Base-by-base conservation (phyloP, 2,888 invertebrate genomes). In the Eupithecia subfuscata region DNA sequence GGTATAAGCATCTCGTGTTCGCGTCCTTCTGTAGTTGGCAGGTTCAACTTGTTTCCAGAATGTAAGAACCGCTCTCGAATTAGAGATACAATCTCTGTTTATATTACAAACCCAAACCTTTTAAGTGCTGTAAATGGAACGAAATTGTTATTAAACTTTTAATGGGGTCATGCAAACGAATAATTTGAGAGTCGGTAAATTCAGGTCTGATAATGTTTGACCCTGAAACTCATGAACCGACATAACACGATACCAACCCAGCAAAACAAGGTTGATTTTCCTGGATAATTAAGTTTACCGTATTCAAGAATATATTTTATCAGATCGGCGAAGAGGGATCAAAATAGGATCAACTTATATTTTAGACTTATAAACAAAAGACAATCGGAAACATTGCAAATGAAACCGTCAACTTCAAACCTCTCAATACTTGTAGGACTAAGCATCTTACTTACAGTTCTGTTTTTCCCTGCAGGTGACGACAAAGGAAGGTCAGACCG, bases 401-500 rank as follows among this genome's bases (percentile, higher is more conserved):
- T 48, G 9, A 56, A 56, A 52, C 52, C 11, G 0, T 11, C 52
- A 56, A 48, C 7, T 48, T 48, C 48, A 9, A n/a, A n/a, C 48
- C n/a, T n/a, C 18, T 48, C 9, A 48, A n/a, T 48, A 8, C 9
- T 48, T 48, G 48, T 8, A n/a, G 48, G n/a, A 48, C 8, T 8
- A 2, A 48, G 48, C 9, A 48, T n/a, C 16, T 48, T 18, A n/a
- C 30, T 71, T 56, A 67, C n/a, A 37, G 7, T 52, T 43, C 7
- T 25, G 75, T 80, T 76, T 48, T 30, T 84, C 85, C 75, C 82
- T 76, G 0, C 95, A 97, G 97, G 96, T 97, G 75, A 95, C 96
- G 67, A 96, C 96, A 86, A 95, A 96, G 75, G 97, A 97, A 87
- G 97, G 97, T 25, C 96, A 96, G 82, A 95, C 96, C 43, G 88